Conservation (phyloP, 2,888 invertebrate species). For the Dryocosmus kuriphilus region DNA sequence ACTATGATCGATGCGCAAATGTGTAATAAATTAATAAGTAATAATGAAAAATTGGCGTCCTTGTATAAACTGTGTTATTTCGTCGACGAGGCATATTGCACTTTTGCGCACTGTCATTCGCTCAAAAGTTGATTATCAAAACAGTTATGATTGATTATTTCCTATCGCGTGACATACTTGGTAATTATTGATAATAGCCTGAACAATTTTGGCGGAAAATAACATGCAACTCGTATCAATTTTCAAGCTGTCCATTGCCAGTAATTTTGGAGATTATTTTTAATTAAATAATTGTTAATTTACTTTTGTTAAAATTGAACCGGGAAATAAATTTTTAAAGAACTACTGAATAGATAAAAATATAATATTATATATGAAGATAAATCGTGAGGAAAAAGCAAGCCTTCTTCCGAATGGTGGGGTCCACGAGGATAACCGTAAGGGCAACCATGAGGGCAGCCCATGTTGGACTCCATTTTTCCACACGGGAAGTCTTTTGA, state of each 20-base stretch:
- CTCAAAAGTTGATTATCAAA: constrained; percentile 8
- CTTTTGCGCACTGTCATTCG: not conserved
- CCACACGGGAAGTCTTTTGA: too few relatives aligned
- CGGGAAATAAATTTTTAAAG: too few relatives aligned
- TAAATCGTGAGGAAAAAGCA: too few relatives aligned
- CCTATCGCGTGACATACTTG: constrained; percentile 15
- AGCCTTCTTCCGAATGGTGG: too few relatives aligned
- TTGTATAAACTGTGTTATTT: constrained; percentile 21
- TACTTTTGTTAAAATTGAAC: too few relatives aligned
- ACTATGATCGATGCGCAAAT: not conserved
- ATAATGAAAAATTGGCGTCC: not conserved
- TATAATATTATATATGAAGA: too few relatives aligned
- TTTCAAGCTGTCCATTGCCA: not conserved
- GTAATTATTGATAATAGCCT: not conserved
- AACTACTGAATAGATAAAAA: too few relatives aligned
- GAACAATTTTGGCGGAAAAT: not conserved
- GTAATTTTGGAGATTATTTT: not conserved
- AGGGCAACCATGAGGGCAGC: too few relatives aligned
- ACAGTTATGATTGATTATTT: constrained; percentile 18
- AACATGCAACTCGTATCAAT: not conserved
- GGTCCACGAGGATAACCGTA: too few relatives aligned
- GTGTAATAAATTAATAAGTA: constrained; percentile 8
- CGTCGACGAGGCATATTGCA: not conserved
- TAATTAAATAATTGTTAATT: not conserved
- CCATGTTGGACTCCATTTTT: too few relatives aligned